Base-by-base conservation (phyloP, 2,797 vertebrate genomes). In the Epinephelus coioides region DNA sequence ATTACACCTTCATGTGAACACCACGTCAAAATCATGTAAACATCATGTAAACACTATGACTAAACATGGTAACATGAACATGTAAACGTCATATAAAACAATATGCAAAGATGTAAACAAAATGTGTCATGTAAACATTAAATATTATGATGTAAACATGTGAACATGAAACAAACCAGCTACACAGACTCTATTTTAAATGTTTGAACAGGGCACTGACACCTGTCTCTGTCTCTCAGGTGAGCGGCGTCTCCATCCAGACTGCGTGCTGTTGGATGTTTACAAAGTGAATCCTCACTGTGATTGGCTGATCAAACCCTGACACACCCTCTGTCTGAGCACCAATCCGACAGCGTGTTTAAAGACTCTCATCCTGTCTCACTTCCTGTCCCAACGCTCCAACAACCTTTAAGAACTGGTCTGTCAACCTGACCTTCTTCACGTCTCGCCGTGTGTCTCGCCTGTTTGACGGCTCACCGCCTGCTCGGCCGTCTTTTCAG, bases 231-330 rank as follows among this genome's bases (percentile, higher is more conserved):
- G 34, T 87, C 57, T 70, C 63, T 34, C 77, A 93, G 93, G 81
- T 69, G 92, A 93, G 71, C 89, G 92, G 1, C 91, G 91, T 14
- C 93, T 94, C 50, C 93, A 88, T 47, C 89, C 91, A 0, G 88
- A 65, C 77, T 91, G 88, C 5, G 0, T 82, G 12, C 54, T 92
- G 15, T 55, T 90, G 86, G 92, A 92, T 0, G 87, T 92, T 13
- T 85, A 92, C 81, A 78, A 60, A 76, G 80, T 82, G 0, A 94
- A 94, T 55, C 91, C 93, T 63, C 72, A 64, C 74, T 93, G 93
- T 77, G 87, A 91, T 69, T 93, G 93, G 93, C 69, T 92, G 54
- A 83, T 93, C 47, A 93, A 93, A 84, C 89, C 85, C 54, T 90
- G 83, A 93, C 18, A 15, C 43, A 27, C 40, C 3, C 40, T 4